Evolutionary conservation across 2,113 vertebrate genomes (phyloP), one percentile per base, ranked within the genome.

Genomic region (Heliornis fulica): DNA sequence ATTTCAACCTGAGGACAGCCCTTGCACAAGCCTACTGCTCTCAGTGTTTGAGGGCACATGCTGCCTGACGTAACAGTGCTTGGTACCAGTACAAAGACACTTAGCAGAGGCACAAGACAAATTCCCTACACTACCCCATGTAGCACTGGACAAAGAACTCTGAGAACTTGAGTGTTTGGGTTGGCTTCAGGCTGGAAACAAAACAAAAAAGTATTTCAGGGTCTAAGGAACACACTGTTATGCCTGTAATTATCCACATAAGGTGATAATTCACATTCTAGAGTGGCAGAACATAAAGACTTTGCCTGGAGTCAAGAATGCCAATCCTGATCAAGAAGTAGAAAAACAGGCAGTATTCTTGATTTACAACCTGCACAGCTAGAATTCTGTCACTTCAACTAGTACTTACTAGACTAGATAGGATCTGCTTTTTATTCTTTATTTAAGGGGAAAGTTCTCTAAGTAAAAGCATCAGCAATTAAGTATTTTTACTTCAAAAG

Each of bases 401-500:
- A 25, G 53, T 31, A 26, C n/a, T 76, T 84, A n/a, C 32, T 53
- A 46, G 25, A 32, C 32, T 68, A 40, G 12, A 14, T 15, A 65
- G 36, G 6, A 65, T 79, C 14, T 34, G 10, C 0, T 3, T 57
- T 80, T 84, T 46, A 45, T 34, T 89, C 26, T 76, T n/a, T n/a
- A n/a, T 82, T 69, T 8, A 23, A 29, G 63, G 13, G 63, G 20
- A 17, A 43, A 61, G 13, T 34, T 56, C 16, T 61, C 26, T 28
- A 89, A 83, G 53, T 70, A 71, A 86, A 75, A 74, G 13, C 57
- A 85, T 43, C n/a, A 56, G 57, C 50, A 70, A 36, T 69, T n/a
- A 60, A 54, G 5, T 63, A 45, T 94, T 64, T 94, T 56, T 29
- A 82, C 69, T 59, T 89, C 89, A 79, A 87, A 75, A n/a, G 18